These are phyloP conservation scores for Trypoxylon attenuatum DNA, from an alignment of 2,888 invertebrate species.

Conservation along the genomic window DNA sequence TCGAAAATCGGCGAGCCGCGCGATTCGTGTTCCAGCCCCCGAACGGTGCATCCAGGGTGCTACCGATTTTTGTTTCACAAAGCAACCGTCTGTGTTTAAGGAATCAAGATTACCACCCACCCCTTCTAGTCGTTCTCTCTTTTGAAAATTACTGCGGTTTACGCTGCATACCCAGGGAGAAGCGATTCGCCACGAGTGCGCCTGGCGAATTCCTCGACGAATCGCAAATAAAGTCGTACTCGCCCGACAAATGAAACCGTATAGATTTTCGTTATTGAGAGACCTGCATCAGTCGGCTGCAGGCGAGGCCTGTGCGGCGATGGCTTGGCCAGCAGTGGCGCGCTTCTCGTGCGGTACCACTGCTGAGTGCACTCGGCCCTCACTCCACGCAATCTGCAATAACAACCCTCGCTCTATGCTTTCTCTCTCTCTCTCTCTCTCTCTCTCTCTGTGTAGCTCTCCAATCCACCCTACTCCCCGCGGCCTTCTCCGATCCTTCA, in stretches of 20 bases:
- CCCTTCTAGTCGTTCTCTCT: conserved; percentile 11
- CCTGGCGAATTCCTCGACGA: conserved; percentile 48
- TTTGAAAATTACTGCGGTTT: conserved; percentile 38
- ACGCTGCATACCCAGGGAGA: conserved; percentile 25
- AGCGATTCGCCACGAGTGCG: conserved; percentile 36
- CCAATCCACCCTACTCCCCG: conserved; percentile 9
- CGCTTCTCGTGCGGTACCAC: conserved; percentile 59
- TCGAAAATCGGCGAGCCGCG: no score
- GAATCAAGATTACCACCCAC: conserved; percentile 4
- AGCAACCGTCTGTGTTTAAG: background rate
- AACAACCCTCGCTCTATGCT: conserved; percentile 67
- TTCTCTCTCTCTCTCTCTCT: conserved; percentile 6
- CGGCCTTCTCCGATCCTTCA: conserved; percentile 50
- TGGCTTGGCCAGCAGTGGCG: conserved; percentile 7
- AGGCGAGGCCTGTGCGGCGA: conserved; percentile 52
- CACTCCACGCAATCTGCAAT: conserved; percentile 69
- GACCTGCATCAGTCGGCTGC: conserved; percentile 58
- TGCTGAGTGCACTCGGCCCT: conserved; percentile 65
- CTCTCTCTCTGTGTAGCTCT: conserved; percentile 13
- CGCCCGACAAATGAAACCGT: conserved; percentile 67
- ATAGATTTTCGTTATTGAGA: conserved; percentile 71
- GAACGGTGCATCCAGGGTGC: background rate
- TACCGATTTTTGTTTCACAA: background rate
- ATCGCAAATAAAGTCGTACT: conserved; percentile 68
- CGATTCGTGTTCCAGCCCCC: no score